These are phyloP conservation scores for Amphiura filiformis DNA, from an alignment of 35 echinoderm and acorn worm genomes.

Conservation along the genomic window DNA sequence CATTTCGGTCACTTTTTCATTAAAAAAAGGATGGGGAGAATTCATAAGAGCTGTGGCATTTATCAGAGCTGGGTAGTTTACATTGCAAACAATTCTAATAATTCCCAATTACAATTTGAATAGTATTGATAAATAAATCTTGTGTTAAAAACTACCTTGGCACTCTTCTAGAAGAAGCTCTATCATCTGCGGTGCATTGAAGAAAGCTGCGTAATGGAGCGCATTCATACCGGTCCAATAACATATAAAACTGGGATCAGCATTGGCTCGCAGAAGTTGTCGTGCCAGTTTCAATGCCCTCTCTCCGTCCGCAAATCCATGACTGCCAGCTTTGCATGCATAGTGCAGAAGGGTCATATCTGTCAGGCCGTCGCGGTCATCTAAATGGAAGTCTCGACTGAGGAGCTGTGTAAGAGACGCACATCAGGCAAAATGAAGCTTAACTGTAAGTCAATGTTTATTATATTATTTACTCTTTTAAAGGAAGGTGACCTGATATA, in stretches of 20 bases:
- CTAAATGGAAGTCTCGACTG: constrained; percentile 24
- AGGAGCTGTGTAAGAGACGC: no score
- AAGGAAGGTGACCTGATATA: no score
- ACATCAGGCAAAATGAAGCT: not conserved
- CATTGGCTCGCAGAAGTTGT: constrained; percentile 10
- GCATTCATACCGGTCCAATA: constrained; percentile 47
- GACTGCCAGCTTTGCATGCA: constrained; percentile 33
- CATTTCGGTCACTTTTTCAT: no score
- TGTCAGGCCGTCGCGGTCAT: constrained; percentile 51
- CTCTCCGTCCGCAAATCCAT: constrained; percentile 19
- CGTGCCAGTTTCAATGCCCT: not conserved
- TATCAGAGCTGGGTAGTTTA: no score
- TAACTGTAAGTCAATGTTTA: no score
- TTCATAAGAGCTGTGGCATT: no score
- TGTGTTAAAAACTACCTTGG: no score
- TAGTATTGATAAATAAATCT: no score
- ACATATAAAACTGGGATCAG: constrained; percentile 30
- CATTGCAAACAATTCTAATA: no score
- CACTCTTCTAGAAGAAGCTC: constrained; percentile 31
- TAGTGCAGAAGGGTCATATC: constrained; percentile 59
- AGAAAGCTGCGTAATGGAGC: constrained; percentile 53
- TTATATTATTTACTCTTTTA: no score
- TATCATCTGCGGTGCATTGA: constrained; percentile 36
- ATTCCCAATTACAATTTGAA: no score
- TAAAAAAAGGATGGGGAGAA: no score